These are phyloP conservation scores for Hymenopus coronatus DNA, from an alignment of 2,888 invertebrate genomes.

Conservation along the genomic window DNA sequence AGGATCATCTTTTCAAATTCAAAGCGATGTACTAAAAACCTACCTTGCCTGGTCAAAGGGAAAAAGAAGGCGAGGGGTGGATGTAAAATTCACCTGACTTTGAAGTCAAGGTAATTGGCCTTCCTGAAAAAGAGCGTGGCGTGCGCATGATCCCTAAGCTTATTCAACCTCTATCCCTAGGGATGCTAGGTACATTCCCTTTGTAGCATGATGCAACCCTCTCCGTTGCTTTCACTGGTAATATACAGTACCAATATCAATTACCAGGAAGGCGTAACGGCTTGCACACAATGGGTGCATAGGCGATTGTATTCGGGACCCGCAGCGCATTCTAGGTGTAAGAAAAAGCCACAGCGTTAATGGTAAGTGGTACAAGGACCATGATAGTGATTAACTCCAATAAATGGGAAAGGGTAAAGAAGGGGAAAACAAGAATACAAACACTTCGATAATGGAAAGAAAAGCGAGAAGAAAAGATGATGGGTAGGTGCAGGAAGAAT, in stretches of 20 bases:
- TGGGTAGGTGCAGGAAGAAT: no score
- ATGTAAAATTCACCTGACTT: neutral
- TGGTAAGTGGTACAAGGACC: no score
- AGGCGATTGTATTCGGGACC: neutral
- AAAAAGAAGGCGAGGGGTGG: neutral
- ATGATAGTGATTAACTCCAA: no score
- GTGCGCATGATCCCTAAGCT: neutral
- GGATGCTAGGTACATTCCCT: neutral
- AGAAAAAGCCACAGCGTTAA: no score
- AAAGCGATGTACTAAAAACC: slow-evolving; percentile 1
- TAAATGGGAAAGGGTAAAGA: no score
- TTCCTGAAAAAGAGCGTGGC: neutral
- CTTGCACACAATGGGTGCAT: neutral
- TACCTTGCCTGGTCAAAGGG: neutral
- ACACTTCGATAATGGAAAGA: no score
- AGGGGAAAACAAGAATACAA: no score
- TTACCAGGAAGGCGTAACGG: neutral
- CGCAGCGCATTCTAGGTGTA: no score
- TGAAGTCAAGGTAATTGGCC: neutral
- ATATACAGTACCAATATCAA: slow-evolving; percentile 7
- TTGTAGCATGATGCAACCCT: neutral
- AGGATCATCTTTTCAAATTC: neutral
- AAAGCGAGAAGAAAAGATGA: no score
- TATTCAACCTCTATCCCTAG: neutral
- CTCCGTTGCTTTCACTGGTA: neutral